These are phyloP conservation scores for Monoplex corrugatus DNA, from an alignment of 2,888 invertebrate species.

Conservation along the genomic window DNA sequence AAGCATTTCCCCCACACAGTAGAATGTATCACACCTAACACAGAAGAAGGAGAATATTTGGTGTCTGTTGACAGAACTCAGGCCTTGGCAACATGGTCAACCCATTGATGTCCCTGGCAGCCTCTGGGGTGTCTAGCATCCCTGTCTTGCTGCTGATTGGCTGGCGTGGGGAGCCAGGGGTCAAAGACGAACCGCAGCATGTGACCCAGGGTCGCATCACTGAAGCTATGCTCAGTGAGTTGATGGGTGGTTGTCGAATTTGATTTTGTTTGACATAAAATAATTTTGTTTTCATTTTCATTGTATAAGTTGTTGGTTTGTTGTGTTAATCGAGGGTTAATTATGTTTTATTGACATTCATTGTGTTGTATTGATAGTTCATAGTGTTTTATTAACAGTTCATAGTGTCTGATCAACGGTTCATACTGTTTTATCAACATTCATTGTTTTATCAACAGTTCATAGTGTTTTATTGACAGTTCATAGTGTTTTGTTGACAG, in stretches of 20 bases:
- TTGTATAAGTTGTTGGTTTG: not conserved
- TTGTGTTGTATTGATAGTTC: too few species aligned
- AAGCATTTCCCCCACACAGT: too few species aligned
- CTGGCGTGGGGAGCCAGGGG: conserved; percentile 83
- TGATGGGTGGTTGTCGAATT: not conserved
- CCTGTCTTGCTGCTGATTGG: conserved; percentile 82
- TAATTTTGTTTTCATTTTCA: not conserved
- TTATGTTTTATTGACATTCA: too few species aligned
- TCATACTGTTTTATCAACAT: too few species aligned
- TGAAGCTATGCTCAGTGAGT: conserved; percentile 80
- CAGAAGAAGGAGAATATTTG: not conserved
- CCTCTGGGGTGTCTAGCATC: conserved; percentile 82
- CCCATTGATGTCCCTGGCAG: conserved; percentile 82
- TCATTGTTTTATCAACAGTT: too few species aligned
- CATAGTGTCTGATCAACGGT: too few species aligned
- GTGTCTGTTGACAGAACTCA: conserved; percentile 77
- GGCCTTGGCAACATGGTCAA: conserved; percentile 82
- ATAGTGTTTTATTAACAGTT: too few species aligned
- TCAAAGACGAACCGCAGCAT: conserved; percentile 83
- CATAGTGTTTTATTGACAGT: too few species aligned
- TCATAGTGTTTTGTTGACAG: too few species aligned
- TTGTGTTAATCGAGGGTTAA: too few species aligned
- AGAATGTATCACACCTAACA: not conserved
- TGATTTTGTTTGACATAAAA: not conserved
- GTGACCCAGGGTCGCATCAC: conserved; percentile 82